Percentiles rank a stretch among this genome's conserved stretches.
Evolutionary conservation across 1,140 invertebrate genomes (phyloP).

Genomic region (Calephelis nemesis): DNA sequence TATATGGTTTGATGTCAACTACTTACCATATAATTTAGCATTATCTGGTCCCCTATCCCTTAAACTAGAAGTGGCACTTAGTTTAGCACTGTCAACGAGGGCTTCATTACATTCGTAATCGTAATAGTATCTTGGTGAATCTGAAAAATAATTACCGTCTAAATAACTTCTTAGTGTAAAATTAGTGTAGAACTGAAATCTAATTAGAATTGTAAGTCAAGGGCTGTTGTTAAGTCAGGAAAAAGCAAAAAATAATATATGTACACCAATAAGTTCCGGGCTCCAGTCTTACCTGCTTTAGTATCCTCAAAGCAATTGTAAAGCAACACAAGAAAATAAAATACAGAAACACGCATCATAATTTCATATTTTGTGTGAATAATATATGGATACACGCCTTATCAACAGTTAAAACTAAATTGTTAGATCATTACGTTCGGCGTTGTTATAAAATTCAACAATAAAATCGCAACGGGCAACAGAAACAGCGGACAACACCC

Average conservation of each 20-base stretch:
- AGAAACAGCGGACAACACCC: constrained; percentile 65
- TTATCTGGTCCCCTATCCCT: constrained; percentile 89
- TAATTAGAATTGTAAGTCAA: background rate
- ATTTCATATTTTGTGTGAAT: constrained; percentile 60
- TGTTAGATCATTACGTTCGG: constrained; percentile 71
- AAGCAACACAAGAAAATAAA: constrained; percentile 67
- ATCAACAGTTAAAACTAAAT: constrained; percentile 49
- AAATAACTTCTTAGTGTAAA: background rate
- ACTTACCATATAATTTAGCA: constrained; percentile 89
- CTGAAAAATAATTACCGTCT: constrained; percentile 41
- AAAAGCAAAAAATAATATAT: background rate
- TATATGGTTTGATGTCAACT: background rate
- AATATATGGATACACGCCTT: constrained; percentile 37
- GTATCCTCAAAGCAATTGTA: constrained; percentile 52
- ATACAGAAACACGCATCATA: constrained; percentile 64
- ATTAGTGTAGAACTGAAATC: background rate
- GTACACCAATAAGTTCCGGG: no score
- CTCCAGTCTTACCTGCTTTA: constrained; percentile 57
- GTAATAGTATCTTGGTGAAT: constrained; percentile 76
- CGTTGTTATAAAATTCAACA: constrained; percentile 46
- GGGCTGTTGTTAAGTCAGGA: background rate
- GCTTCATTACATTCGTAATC: constrained; percentile 90
- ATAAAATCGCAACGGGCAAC: constrained; percentile 6
- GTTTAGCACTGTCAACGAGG: constrained; percentile 84
- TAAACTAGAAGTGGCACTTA: constrained; percentile 89